Base-by-base conservation (phyloP, 2,113 vertebrate species). In the Salvelinus alpinus region DNA sequence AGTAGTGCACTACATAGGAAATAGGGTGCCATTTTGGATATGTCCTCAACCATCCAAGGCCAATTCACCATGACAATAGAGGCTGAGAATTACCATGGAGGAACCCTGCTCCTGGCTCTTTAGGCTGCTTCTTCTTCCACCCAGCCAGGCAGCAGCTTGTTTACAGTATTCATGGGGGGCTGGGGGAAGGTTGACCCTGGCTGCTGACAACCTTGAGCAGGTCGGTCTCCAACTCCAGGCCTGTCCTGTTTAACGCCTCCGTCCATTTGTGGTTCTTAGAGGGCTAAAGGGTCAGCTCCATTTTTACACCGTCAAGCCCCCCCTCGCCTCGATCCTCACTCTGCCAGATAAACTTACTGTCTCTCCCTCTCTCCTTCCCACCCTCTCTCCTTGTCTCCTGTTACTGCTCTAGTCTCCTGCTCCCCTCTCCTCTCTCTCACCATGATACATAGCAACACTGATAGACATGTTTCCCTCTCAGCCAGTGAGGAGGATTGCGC, bases 181-280 rank as follows among this genome's bases (percentile, higher is more conserved):
- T 38, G 12, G 80, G 78, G 88, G 86, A 86, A 80, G 85, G 85
- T 87, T 89, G 88, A 92, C 86, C 89, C 84, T 66, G 14, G 88
- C 82, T 89, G 88, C 85, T 88, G 90, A 88, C 91, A 92, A 91
- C 90, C 90, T 88, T 87, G 88, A 90, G 87, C 90, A 90, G 88
- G 91, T 31, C 91, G 90, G 91, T 91, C 88, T 88, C 84, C 85
- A 89, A 91, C 90, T 88, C 79, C 81, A 71, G 88, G 91, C 85
- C 83, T 81, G 87, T 89, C 88, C 88, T 88, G 31, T 81, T 80
- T 85, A 48, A 87, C 85, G 89, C 91, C 87, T 90, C 87, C 80
- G 64, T 91, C 85, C 90, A 81, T 88, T 81, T 80, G 81, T 75
- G 86, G 80, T 83, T 89, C 84, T 89, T 64, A 69, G 82, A 85